Evolutionary conservation across 2,797 vertebrate genomes (phyloP).

Genomic region (Zonotrichia albicollis): DNA sequence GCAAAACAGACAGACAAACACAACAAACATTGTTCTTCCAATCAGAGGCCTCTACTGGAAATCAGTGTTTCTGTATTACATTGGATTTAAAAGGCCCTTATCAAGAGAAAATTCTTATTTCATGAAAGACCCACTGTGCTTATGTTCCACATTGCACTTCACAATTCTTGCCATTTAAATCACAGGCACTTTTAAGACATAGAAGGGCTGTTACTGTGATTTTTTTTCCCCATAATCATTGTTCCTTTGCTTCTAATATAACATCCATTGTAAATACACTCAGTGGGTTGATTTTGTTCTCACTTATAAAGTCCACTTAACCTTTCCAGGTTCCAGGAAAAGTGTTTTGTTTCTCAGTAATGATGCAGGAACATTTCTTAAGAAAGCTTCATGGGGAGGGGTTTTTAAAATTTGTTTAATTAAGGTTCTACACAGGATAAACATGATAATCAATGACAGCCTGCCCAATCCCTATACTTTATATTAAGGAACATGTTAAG

Average conservation of each 20-base stretch:
- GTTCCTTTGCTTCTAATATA: conserved; percentile 12
- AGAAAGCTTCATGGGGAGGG: not conserved
- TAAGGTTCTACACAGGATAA: not conserved
- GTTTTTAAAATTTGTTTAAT: not conserved
- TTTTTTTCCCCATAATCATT: not conserved
- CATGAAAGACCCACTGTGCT: not conserved
- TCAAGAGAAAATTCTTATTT: conserved; percentile 24
- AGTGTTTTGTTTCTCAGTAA: not conserved
- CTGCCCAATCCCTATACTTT: not conserved
- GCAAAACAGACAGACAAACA: conserved; percentile 23
- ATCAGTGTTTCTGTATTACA: conserved; percentile 8
- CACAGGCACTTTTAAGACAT: not conserved
- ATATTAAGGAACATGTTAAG: not conserved
- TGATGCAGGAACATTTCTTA: not conserved
- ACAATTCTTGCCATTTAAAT: not conserved
- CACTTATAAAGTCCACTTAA: not conserved
- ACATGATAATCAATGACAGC: not conserved
- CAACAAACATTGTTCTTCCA: conserved; percentile 5
- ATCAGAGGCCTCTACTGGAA: not conserved
- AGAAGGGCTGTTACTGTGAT: not conserved
- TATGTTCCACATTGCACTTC: not conserved
- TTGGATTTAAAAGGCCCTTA: conserved; percentile 11
- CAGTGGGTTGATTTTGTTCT: not conserved
- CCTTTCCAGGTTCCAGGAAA: not conserved
- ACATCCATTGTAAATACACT: not conserved